These are phyloP conservation scores for Carassius gibelio DNA, from an alignment of 2,113 vertebrate genomes.

Conservation along the genomic window DNA sequence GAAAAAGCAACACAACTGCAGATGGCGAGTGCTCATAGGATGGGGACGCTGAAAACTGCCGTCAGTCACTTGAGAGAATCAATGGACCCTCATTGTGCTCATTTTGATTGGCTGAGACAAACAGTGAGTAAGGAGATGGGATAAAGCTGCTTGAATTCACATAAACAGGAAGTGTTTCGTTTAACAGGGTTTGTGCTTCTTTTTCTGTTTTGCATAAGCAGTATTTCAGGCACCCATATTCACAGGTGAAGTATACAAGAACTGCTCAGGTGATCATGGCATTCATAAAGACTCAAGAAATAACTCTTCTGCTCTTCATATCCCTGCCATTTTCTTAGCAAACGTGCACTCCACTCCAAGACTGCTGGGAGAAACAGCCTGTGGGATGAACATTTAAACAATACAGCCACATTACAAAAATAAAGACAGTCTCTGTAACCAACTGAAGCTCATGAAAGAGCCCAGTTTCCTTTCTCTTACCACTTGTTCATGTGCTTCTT, in stretches of 20 bases:
- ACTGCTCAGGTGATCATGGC: background rate
- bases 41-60: background rate
- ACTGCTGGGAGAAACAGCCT: background rate
- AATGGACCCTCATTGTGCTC: conserved; percentile 10
- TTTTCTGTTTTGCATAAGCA: conserved; percentile 26
- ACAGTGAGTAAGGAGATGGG: background rate
- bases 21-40: background rate
- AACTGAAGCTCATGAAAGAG: conserved; percentile 1
- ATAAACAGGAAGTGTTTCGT: background rate
- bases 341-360: background rate
- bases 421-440: conserved; percentile 47
- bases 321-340: background rate
- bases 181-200: conserved; percentile 33
- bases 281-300: background rate
- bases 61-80: background rate
- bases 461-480: conserved; percentile 12
- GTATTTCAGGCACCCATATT: conserved; percentile 14
- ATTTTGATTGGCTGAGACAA: conserved; percentile 12
- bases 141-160: conserved; percentile 38
- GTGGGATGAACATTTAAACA: conserved; percentile 5
- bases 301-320: background rate
- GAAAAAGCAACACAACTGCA: conserved; percentile 10
- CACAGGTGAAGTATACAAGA: conserved; percentile 10
- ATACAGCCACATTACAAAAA: conserved; percentile 54
- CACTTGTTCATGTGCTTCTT: background rate